These are phyloP conservation scores for Anhinga anhinga DNA, from an alignment of 2,113 vertebrate genomes.

Conservation along the genomic window DNA sequence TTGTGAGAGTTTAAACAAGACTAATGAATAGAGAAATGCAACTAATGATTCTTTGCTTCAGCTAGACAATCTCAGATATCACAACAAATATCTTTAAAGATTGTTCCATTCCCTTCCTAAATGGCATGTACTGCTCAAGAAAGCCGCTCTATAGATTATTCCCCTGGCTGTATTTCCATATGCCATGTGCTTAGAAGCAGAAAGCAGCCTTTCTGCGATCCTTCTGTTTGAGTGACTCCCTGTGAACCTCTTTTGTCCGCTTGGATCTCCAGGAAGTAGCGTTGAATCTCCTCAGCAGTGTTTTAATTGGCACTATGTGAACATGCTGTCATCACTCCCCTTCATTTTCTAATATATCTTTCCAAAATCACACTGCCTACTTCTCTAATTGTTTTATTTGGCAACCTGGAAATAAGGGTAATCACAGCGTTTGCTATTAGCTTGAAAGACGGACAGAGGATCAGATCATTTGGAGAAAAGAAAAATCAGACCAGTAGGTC, in stretches of 20 bases:
- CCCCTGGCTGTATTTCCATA: not conserved
- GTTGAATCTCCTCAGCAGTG: not conserved
- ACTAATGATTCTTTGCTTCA: not conserved
- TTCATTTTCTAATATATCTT: slow-evolving; percentile 1
- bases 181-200: not conserved
- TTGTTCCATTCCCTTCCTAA: not conserved
- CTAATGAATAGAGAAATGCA: not conserved
- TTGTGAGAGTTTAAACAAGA: not conserved
- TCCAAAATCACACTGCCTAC: slow-evolving; percentile 35
- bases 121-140: not conserved
- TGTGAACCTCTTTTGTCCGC: not conserved
- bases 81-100: not conserved
- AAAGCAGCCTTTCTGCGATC: not conserved
- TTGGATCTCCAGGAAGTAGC: not conserved
- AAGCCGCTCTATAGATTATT: not conserved
- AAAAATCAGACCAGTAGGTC: not conserved
- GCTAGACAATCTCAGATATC: not conserved
- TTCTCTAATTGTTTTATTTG: slow-evolving; percentile 47
- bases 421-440: not conserved
- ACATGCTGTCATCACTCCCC: slow-evolving; percentile 14
- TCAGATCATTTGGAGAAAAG: not conserved
- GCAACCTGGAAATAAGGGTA: slow-evolving; percentile 6
- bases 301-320: slow-evolving; percentile 21
- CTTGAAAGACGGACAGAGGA: not conserved
- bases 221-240: not conserved